Conservation (phyloP, 2,113 vertebrate genomes). For the Tragelaphus buxtoni region DNA sequence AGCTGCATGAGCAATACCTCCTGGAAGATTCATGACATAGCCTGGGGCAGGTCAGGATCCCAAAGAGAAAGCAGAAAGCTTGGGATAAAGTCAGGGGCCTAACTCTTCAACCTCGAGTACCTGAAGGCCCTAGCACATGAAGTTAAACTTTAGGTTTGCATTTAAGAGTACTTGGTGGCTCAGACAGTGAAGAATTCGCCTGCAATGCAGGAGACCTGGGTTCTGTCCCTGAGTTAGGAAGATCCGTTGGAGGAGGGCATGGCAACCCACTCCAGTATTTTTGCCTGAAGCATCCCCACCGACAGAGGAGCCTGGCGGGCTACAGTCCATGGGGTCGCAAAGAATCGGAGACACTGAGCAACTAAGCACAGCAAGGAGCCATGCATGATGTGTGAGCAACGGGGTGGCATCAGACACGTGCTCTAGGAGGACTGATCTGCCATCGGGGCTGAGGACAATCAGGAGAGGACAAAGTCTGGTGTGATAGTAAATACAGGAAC, state of each 20-base stretch:
- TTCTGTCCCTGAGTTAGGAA: not conserved
- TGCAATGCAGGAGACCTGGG: not conserved
- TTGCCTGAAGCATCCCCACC: not conserved
- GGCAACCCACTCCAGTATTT: not conserved
- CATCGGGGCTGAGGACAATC: not conserved
- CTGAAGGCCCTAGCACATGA: not conserved
- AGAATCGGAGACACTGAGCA: not conserved
- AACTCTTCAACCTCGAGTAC: not conserved
- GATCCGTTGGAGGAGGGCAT: not conserved
- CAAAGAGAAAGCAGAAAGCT: not conserved
- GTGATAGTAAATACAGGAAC: not conserved
- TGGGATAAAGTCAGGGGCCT: not conserved
- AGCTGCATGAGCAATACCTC: not conserved
- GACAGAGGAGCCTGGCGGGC: not conserved
- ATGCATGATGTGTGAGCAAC: not conserved
- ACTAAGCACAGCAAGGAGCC: not conserved
- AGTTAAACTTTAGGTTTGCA: not conserved
- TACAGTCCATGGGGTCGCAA: not conserved
- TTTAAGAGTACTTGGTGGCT: not conserved
- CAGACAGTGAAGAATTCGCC: not conserved
- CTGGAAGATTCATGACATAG: not conserved
- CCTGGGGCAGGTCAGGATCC: not conserved
- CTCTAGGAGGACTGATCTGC: not conserved
- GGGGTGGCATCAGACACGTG: not conserved
- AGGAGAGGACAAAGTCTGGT: not conserved